Evolutionary conservation across 1,140 invertebrate species (phyloP), one percentile per base, ranked within the genome.

Genomic region (Drosophila lowei): DNA sequence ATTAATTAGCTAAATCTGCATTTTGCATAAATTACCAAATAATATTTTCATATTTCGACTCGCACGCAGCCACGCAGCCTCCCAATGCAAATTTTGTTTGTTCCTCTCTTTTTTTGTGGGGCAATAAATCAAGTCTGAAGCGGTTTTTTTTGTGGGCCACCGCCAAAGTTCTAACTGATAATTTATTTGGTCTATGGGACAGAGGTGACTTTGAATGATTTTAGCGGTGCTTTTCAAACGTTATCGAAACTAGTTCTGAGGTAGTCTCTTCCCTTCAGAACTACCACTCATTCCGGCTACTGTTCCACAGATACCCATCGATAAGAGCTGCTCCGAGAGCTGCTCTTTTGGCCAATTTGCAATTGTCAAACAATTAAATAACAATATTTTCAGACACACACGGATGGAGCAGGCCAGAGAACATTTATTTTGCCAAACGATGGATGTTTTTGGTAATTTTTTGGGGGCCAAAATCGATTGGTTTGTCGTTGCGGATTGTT

Each of bases 21-120:
- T 86, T 86, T 86, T 86, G 83, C 83, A 86, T 86, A 88, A 88
- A 88, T 86, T 86, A 86, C 80, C 70, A 76, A 88, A 83, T 73
- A 67, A 77, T 72, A 78, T 72, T 78, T 76, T 70, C 63, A 76
- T 76, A 66, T 78, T 67, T 88, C 62, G 46, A 55, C 47, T 59
- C 43, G 16, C 62, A 52, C 16, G 28, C 28, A 28, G 58, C 28
- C 59, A n/a, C 25, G 2, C 34, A 38, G 34, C 11, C 34, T 13
- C 34, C 30, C 43, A 55, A 63, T 63, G 60, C 60, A 63, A 63
- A 63, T 63, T 58, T 41, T 52, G 57, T 59, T 60, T 52, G 55
- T 60, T 57, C 54, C 46, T 47, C 77, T 68, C 66, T 44, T 50
- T n/a, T 71, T 86, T 77, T 86, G 72, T 84, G 48, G 56, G 57